Evolutionary conservation across 2,888 invertebrate species (phyloP).

Genomic region (Scaptomyza parva): DNA sequence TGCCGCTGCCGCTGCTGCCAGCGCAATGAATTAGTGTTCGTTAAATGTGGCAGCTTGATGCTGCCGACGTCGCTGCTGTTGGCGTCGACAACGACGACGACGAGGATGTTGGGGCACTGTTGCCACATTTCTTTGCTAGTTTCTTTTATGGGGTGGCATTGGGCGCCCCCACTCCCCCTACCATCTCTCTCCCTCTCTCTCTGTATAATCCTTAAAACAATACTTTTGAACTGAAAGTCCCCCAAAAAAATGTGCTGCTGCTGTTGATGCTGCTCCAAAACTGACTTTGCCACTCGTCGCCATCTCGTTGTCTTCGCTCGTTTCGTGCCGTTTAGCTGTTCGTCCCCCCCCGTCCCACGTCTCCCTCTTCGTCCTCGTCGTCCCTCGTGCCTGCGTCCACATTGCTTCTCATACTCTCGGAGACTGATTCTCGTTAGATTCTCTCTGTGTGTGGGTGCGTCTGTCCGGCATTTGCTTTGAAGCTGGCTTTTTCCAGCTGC

Average conservation of each 20-base stretch:
- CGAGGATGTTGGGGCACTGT: too few species aligned
- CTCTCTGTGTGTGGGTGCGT: constrained; percentile 34
- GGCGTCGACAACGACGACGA: constrained; percentile 9
- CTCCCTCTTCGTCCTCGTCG: constrained; percentile 1
- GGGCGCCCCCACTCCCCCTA: constrained; percentile 38
- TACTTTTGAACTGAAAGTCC: constrained; percentile 63
- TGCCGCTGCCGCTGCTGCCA: constrained; percentile 47
- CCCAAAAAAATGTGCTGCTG: constrained; percentile 36
- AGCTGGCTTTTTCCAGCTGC: constrained; percentile 31
- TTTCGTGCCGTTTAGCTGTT: constrained; percentile 53
- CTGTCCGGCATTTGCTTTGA: constrained; percentile 46
- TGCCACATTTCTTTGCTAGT: constrained; percentile 62
- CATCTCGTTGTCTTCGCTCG: constrained; percentile 37
- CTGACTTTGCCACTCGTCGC: constrained; percentile 46
- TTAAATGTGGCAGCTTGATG: constrained; percentile 73
- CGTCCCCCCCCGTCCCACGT: too few species aligned
- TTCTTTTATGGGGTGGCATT: constrained; percentile 42
- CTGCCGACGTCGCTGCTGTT: constrained; percentile 26
- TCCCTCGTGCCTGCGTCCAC: neutral
- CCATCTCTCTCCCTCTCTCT: constrained; percentile 32
- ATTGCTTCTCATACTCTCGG: neutral
- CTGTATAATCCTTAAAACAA: constrained; percentile 72
- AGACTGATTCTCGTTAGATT: constrained; percentile 5
- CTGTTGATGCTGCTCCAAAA: constrained; percentile 29
- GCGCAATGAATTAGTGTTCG: constrained; percentile 82